Conservation (phyloP, 2,113 vertebrate genomes). For the Patagioenas fasciata region DNA sequence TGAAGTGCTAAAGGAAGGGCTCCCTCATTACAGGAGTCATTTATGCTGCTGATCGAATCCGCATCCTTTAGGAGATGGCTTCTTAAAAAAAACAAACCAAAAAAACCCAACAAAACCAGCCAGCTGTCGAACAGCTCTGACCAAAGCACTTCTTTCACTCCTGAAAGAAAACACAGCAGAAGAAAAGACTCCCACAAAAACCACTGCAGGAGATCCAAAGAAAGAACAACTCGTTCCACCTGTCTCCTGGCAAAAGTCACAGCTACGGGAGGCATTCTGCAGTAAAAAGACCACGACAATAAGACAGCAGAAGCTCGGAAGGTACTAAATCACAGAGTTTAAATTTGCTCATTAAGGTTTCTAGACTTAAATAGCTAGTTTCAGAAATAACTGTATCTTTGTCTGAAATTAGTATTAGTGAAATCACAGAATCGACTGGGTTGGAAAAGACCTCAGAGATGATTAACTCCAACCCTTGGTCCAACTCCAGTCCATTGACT, state of each 20-base stretch:
- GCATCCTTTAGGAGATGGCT: background rate
- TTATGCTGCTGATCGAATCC: background rate
- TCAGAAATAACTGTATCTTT: background rate
- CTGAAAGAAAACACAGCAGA: background rate
- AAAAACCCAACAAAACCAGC: background rate
- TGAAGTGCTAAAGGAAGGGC: background rate
- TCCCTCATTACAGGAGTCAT: background rate
- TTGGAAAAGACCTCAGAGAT: too few relatives aligned
- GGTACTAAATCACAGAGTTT: background rate
- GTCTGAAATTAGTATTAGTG: background rate
- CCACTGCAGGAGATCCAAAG: background rate
- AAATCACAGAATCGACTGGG: background rate
- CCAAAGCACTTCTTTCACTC: background rate
- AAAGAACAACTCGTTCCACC: conserved; percentile 1
- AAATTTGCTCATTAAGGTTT: background rate
- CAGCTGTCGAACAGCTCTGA: background rate
- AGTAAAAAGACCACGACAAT: background rate
- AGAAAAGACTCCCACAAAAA: background rate
- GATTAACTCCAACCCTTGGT: too few relatives aligned
- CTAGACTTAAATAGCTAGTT: background rate
- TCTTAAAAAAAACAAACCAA: background rate
- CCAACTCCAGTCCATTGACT: too few relatives aligned
- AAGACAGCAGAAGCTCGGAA: background rate
- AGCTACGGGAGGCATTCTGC: background rate
- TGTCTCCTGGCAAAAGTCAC: background rate